Conservation (phyloP, 2,113 vertebrate genomes). For the Plestiodon gilberti region DNA sequence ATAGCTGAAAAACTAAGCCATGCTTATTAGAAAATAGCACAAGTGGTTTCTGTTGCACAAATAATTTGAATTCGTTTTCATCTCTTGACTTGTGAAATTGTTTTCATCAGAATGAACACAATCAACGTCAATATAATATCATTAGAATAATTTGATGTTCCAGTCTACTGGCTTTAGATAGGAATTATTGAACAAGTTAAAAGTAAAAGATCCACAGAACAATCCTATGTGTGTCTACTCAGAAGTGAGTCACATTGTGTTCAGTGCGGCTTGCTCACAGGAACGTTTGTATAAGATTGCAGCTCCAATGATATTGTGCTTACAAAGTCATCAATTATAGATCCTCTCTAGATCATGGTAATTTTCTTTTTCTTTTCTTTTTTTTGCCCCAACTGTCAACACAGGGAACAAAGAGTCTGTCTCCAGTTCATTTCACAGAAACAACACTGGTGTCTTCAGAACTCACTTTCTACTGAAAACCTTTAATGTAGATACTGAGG, state of each 20-base stretch:
- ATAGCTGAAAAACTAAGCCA: not conserved
- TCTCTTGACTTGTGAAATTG: not conserved
- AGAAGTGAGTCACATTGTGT: too few relatives aligned
- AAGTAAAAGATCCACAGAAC: constrained; percentile 15
- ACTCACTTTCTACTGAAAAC: constrained; percentile 39
- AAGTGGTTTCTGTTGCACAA: not conserved
- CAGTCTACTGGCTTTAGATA: not conserved
- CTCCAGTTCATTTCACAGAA: constrained; percentile 34
- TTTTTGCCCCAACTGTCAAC: constrained; percentile 43
- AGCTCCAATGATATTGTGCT: constrained; percentile 29
- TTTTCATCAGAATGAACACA: not conserved
- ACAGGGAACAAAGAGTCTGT: constrained; percentile 53
- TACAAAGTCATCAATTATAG: constrained; percentile 25
- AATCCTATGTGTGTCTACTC: too few relatives aligned
- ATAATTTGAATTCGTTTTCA: not conserved
- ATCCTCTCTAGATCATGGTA: constrained; percentile 16
- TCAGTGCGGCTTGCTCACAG: too few relatives aligned
- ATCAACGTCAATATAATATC: not conserved
- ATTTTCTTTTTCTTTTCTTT: not conserved
- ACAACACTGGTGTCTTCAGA: constrained; percentile 51
- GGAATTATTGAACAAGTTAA: constrained; percentile 26
- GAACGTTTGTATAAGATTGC: too few relatives aligned
- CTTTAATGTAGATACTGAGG: constrained; percentile 20
- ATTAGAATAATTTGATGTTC: not conserved
- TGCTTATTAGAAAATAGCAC: not conserved